phyloP scores from a whole-genome alignment of 2,113 vertebrate genomes.

The Onychostruthus taczanowskii region DNA sequence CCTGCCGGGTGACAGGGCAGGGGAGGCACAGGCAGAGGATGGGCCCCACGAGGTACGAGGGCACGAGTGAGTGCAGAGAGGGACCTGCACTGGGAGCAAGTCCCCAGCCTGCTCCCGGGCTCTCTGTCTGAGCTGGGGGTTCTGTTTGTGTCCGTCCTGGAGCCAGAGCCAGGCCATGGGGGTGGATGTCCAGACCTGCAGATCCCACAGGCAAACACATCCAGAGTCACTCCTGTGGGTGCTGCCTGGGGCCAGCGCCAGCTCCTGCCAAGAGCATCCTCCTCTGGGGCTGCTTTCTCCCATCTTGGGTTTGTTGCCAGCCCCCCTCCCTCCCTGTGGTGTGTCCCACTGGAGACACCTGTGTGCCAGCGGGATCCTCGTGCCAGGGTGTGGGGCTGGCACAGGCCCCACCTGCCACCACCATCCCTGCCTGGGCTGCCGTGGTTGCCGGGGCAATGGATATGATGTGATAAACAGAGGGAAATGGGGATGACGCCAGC shows the following conservation, averaged over 20 bases:
- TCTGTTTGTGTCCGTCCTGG: not conserved
- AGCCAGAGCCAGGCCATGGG: fast-evolving
- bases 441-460: constrained; percentile 5
- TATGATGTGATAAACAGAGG: constrained; percentile 39
- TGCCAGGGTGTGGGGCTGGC: fast-evolving
- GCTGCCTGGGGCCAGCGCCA: not conserved
- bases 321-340: fast-evolving
- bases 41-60: not conserved
- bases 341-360: not conserved
- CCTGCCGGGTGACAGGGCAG: fast-evolving
- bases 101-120: not conserved
- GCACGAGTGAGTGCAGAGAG: not conserved
- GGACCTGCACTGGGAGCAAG: no score
- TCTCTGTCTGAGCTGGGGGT: not conserved
- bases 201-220: not conserved
- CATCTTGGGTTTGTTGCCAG: fast-evolving
- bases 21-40: not conserved
- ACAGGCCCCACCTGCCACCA: not conserved
- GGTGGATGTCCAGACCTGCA: fast-evolving
- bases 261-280: not conserved
- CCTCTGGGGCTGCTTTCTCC: not conserved
- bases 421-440: not conserved
- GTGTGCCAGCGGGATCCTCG: not conserved
- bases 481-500: constrained; percentile 16
- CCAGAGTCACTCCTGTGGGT: fast-evolving